A percentile compares a stretch with the other conserved stretches of the same genome.
Evolutionary conservation across 2,797 vertebrate genomes (phyloP).

Genomic region (Otolemur crassicaudatus): DNA sequence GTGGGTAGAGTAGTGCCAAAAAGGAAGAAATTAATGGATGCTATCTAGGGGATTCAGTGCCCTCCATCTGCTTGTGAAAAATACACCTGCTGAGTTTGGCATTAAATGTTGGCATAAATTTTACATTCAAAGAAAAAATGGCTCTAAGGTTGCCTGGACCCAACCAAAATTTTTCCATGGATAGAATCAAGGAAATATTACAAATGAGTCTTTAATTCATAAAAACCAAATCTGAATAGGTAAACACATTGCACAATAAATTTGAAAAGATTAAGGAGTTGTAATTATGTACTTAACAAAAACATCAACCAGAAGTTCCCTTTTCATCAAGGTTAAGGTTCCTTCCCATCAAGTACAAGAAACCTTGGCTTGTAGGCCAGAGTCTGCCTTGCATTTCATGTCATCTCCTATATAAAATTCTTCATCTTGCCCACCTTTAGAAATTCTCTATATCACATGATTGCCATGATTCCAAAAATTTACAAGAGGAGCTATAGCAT

Average conservation of each 20-base stretch:
- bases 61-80: background rate
- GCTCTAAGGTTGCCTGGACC: background rate
- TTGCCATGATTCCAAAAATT: background rate
- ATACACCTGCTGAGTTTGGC: background rate
- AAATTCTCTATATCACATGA: background rate
- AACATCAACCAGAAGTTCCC: background rate
- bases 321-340: background rate
- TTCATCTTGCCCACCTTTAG: background rate
- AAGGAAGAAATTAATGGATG: background rate
- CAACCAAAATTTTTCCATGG: background rate
- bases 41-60: background rate
- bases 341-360: background rate
- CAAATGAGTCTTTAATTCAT: background rate
- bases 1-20: background rate
- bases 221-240: conserved; percentile 1
- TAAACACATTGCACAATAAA: background rate
- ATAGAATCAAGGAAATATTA: background rate
- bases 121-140: background rate
- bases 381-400: background rate
- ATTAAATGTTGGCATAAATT: background rate
- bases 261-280: background rate
- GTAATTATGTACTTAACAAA: background rate
- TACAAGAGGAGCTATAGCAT: background rate
- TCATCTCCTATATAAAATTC: background rate
- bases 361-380: background rate